Base-by-base conservation (phyloP, 2,797 vertebrate species). In the Anguilla obscura region DNA sequence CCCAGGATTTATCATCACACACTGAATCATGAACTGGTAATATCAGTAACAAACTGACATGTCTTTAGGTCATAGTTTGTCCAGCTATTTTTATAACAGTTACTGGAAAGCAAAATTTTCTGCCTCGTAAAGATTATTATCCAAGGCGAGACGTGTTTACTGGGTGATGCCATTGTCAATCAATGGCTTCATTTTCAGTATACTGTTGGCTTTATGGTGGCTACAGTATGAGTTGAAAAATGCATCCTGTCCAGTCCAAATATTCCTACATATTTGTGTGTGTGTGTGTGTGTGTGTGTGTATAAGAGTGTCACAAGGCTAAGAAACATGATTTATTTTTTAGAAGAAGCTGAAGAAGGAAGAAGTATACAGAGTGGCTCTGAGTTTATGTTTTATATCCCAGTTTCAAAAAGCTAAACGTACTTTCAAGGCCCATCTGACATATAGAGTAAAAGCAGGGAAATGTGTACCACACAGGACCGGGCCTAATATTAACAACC, bases 321-420 rank as follows among this genome's bases (percentile, higher is more conserved):
- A 50, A 50, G 40, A 33, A 82, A 18, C 2, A 85, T 36, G 58
- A 30, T n/a, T 66, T 45, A 36, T 74, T 30, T 36, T 60, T 85
- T 36, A 27, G 54, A 84, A 84, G 8, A 14, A 27, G 24, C 84
- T 60, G 52, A 85, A 58, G 12, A 36, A 45, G 33, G 33, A 1
- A 40, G 14, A 79, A 7, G 36, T 79, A 79, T 79, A 40, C 33
- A 45, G 14, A 36, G 36, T 18, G 30, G 33, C 14, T 36, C 5
- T 21, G 4, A 36, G 33, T 79, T 87, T 56, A 36, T 36, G 27
- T 79, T 80, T 86, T 10, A n/a, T 79, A 79, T 80, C 86, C 71
- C 79, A 54, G 71, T 36, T 33, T 52, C 24, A 6, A 52, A 56
- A 48, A 71, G 27, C 54, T 12, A 27, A 56, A 16, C 1, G 33